Base-by-base conservation (phyloP, 2,113 vertebrate genomes). In the Amphiprion percula region DNA sequence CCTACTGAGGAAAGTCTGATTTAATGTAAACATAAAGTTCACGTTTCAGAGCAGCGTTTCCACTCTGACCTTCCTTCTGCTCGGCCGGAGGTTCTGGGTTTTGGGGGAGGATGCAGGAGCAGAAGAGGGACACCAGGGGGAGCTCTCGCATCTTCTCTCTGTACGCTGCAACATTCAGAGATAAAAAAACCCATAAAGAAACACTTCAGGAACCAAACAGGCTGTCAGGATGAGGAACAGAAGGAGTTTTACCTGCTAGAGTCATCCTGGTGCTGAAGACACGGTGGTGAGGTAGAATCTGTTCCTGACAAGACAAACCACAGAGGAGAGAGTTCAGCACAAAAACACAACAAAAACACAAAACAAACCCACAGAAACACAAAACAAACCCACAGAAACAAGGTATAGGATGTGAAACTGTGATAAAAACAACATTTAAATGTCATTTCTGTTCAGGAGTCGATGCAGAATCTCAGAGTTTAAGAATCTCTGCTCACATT, bases 81-180 rank as follows among this genome's bases (percentile, higher is more conserved):
- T 97, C 95, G 0, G 93, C 50, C 0, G 93, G 95, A 91, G 60
- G 52, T 16, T 95, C 92, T 78, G 60, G 77, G 59, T 33, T 26
- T 26, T 83, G 21, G 19, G 88, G 89, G 0, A 93, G 91, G 88
- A 98, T 95, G 58, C 97, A 98, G 93, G 97, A 97, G 81, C 97
- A 98, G 83, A 98, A 96, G 7, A 98, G 72, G 52, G 97, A 97
- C 92, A 98, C 96, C 15, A 99, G 95, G 0, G 98, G 98, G 84
- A 99, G 96, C 94, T 98, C 97, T 86, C 95, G 96, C 95, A 99
- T 95, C 95, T 99, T 99, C 91, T 98, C 96, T 87, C 94, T 97
- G 92, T 98, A 98, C 0, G 96, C 97, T 99, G 95, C 3, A 82
- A 37, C 16, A 4, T 49, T 15, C 5, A 77, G 21, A 70, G 17